Evolutionary conservation across 2,888 invertebrate species (phyloP).

Genomic region (Micoletzkya japonica): DNA sequence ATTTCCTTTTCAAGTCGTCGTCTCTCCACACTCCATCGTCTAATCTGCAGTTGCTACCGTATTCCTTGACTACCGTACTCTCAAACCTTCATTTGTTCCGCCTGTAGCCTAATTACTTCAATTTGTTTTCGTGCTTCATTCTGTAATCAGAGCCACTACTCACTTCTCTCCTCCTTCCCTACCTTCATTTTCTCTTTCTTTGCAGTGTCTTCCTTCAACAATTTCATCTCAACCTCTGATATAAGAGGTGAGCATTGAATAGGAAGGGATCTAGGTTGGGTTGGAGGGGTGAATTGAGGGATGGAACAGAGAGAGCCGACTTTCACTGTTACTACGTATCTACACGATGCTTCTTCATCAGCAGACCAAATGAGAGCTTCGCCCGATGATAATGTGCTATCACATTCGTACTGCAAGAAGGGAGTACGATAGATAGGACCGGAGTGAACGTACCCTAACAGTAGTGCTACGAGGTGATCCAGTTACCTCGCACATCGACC

Average conservation of each 20-base stretch:
- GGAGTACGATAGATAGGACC: no score
- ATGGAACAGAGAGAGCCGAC: constrained; percentile 22
- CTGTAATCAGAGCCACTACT: no score
- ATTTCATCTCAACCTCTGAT: neutral
- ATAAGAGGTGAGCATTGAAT: constrained; percentile 7
- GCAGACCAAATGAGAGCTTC: constrained; percentile 33
- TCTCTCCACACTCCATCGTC: constrained; percentile 16
- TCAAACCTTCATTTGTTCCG: no score
- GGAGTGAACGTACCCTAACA: constrained; percentile 11
- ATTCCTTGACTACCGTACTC: no score
- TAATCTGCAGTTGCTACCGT: neutral
- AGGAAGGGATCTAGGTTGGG: neutral
- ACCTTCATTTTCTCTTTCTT: constrained; percentile 12
- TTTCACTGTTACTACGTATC: constrained; percentile 34
- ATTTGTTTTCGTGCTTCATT: no score
- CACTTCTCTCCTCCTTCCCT: no score
- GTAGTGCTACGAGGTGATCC: constrained; percentile 6
- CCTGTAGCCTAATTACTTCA: no score
- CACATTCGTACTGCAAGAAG: constrained; percentile 38
- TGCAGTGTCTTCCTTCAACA: neutral
- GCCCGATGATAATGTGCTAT: constrained; percentile 28
- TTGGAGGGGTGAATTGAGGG: constrained; percentile 1
- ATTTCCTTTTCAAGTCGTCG: neutral
- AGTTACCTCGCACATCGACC: constrained; percentile 23
- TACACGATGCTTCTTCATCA: constrained; percentile 33